Evolutionary conservation across 2,113 vertebrate genomes (phyloP), one percentile per base, ranked within the genome.

Genomic region (Pavo muticus): DNA sequence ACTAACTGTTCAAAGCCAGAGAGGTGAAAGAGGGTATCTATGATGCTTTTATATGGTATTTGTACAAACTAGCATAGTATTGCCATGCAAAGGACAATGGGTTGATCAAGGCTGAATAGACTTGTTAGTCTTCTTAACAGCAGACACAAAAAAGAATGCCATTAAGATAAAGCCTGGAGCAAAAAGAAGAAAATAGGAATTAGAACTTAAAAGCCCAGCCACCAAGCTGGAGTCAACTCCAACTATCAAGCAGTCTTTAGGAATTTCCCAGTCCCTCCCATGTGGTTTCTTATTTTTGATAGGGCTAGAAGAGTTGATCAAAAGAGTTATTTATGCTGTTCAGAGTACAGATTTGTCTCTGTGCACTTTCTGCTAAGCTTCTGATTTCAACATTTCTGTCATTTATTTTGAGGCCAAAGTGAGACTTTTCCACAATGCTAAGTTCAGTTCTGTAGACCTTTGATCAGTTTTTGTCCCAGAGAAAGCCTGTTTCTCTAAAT

Each of bases 391-490:
- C 20, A 87, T 94, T 90, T 61, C 44, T 78, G 64, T 37, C 56
- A 77, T 32, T 94, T 94, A 75, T 61, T 96, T 91, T 82, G 92
- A 94, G 84, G 84, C 48, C 63, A 45, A 65, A 89, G 74, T 75
- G 85, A 76, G 75, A 90, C 57, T 87, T 40, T 9, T 70, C 40
- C 23, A 48, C 72, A 67, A 79, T 13, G 78, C 50, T 70, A 78
- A 82, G 27, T 30, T 30, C 8, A 67, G 39, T 73, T 72, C 69
- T 76, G 6, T 37, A 87, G 76, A 87, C 7, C 2, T 4, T 73
- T 8, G 18, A 54, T 4, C 7, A 39, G 5, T 85, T 79, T 91
- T 85, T 23, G 59, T 86, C 24, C 14, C 45, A 91, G 29, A 78
- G 47, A 50, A 14, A 8, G 2, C 13, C 21, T 91, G 9, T 6